Evolutionary conservation across 2,113 vertebrate genomes (phyloP), one percentile per base, ranked within the genome.

Genomic region (Salvelinus fontinalis): DNA sequence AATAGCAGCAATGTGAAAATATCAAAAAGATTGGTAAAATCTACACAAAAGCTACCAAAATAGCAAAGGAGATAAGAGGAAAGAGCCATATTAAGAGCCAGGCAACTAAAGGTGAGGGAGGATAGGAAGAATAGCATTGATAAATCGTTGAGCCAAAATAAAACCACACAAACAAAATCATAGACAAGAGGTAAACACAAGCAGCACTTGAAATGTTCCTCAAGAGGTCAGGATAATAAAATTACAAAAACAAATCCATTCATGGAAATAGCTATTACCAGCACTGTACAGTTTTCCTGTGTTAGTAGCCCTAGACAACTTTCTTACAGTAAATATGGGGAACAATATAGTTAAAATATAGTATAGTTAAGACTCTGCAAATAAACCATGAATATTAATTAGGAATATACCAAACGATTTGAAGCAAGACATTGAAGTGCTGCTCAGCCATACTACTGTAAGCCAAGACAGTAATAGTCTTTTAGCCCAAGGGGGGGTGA

Each of bases 311-410:
- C 59, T 70, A 57, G 79, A 69, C 76, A 81, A 81, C 51, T 80
- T 84, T 80, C 72, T 71, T 64, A 70, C 54, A 68, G 67, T 68
- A 18, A 70, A 79, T 75, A 70, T 12, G 72, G 84, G 75, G 77
- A 76, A 73, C 3, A 67, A 67, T 90, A 91, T 90, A 90, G 88
- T 89, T 88, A 83, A 13, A 13, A 66, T 26, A 82, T 83, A 49
- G 68, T 70, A n/a, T n/a, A n/a, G n/a, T n/a, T n/a, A 13, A 70
- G 34, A 67, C 24, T 71, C 54, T 70, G 29, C 64, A 75, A 4
- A 60, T 67, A 76, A 68, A 18, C 71, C 64, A n/a, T 62, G 11
- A 62, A 22, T 62, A 62, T 62, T 3, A 20, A 68, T 20, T 68
- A 86, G 65, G 51, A 26, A 74, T 57, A 71, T 59, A 67, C 76